A percentile compares a stretch with the other conserved stretches of the same genome.
phyloP scores from a whole-genome alignment of 1,140 invertebrate genomes.

The Polyergus mexicanus region DNA sequence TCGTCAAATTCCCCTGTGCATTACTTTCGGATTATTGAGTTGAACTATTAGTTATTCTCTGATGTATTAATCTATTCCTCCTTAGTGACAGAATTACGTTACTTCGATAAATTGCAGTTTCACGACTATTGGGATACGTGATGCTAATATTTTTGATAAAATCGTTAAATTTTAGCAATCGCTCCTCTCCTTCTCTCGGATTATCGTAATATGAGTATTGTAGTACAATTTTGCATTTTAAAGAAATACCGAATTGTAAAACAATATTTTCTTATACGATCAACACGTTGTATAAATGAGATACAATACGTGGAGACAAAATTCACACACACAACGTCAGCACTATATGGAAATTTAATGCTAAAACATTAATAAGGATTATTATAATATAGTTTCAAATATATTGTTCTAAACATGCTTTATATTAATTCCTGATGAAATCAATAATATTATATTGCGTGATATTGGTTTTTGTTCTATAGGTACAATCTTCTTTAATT shows the following conservation, averaged over 20 bases:
- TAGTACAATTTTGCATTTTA: background rate
- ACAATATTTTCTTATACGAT: background rate
- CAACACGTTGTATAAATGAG: background rate
- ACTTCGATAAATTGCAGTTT: conserved; percentile 31
- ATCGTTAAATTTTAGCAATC: conserved; percentile 39
- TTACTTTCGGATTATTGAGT: conserved; percentile 27
- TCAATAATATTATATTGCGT: conserved; percentile 34
- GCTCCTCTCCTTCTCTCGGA: background rate
- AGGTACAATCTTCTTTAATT: conserved; percentile 46
- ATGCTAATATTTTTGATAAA: conserved; percentile 21
- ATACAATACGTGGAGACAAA: background rate
- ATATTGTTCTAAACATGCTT: background rate
- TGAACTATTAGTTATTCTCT: conserved; percentile 20
- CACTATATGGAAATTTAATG: conserved; percentile 15
- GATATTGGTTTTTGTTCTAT: conserved; percentile 40
- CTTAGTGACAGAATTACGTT: background rate
- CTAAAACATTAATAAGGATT: conserved; percentile 41
- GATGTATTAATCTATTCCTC: conserved; percentile 34
- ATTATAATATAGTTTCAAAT: conserved; percentile 20
- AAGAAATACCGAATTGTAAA: background rate
- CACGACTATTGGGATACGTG: conserved; percentile 10
- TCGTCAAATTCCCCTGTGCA: background rate
- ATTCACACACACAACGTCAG: background rate
- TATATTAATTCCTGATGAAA: conserved; percentile 11
- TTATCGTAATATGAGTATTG: conserved; percentile 5